Evolutionary conservation across 2,797 vertebrate genomes (phyloP).

Genomic region (Enteromius anoplus): DNA sequence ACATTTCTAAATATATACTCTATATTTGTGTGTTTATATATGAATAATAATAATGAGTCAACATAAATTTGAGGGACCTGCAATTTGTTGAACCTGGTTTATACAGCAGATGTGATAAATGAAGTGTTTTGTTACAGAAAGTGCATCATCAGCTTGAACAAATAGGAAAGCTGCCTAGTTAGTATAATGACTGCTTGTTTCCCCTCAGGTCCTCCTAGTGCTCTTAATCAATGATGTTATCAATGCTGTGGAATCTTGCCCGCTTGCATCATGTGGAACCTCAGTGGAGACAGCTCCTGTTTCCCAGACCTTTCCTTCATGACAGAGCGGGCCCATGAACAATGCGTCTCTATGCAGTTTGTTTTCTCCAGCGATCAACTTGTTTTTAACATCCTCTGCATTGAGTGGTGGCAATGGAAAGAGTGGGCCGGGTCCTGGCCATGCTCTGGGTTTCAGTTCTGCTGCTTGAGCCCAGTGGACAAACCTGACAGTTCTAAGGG

Average conservation of each 20-base stretch:
- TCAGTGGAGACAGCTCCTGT: slow-evolving; percentile 44
- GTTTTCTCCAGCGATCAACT: slow-evolving; percentile 56
- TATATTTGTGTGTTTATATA: too few relatives aligned
- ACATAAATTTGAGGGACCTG: not conserved
- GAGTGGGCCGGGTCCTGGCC: slow-evolving; percentile 52
- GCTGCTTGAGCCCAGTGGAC: slow-evolving; percentile 62
- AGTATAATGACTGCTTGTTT: not conserved
- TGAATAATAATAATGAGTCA: not conserved
- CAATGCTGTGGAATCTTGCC: slow-evolving; percentile 36
- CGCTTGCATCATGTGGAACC: slow-evolving; percentile 21
- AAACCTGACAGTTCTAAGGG: slow-evolving; percentile 58
- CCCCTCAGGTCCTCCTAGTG: not conserved
- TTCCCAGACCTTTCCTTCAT: slow-evolving; percentile 48
- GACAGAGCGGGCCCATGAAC: slow-evolving; percentile 46
- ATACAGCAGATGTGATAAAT: not conserved
- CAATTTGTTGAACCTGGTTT: not conserved
- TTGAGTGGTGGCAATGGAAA: slow-evolving; percentile 69
- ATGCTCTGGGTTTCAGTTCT: slow-evolving; percentile 62
- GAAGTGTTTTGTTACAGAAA: not conserved
- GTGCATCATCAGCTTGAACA: slow-evolving; percentile 2
- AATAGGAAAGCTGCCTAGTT: not conserved
- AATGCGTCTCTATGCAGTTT: slow-evolving; percentile 59
- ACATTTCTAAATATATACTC: too few relatives aligned
- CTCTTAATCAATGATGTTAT: slow-evolving; percentile 43
- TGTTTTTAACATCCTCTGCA: slow-evolving; percentile 54